Evolutionary conservation across 2,113 vertebrate genomes (phyloP).

Genomic region (Phyllopteryx taeniolatus): DNA sequence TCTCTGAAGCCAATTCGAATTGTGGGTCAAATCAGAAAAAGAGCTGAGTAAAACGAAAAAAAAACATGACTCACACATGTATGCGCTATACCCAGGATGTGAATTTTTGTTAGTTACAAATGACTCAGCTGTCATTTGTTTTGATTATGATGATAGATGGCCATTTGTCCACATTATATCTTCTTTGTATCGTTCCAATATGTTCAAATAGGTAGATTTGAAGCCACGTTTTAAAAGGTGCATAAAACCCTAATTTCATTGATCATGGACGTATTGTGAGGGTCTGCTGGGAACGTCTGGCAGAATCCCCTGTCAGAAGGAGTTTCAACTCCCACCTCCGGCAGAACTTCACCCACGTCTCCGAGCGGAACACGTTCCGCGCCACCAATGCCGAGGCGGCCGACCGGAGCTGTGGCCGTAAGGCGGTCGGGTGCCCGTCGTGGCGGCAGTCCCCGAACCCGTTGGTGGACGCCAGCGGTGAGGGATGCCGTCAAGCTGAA

Average conservation of each 20-base stretch:
- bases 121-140: not conserved
- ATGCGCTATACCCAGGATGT: not conserved
- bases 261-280: not conserved
- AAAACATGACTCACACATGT: not conserved
- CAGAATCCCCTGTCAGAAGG: too few relatives aligned
- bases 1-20: not conserved
- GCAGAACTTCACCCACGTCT: too few relatives aligned
- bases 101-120: not conserved
- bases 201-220: not conserved
- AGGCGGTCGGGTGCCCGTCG: too few relatives aligned
- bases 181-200: not conserved
- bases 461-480: too few relatives aligned
- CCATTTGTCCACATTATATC: not conserved
- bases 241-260: not conserved
- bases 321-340: too few relatives aligned
- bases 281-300: too few relatives aligned
- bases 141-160: not conserved
- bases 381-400: too few relatives aligned
- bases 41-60: constrained; percentile 4
- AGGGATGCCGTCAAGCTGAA: too few relatives aligned
- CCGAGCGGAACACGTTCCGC: too few relatives aligned
- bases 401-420: too few relatives aligned
- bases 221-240: not conserved
- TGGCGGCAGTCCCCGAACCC: too few relatives aligned
- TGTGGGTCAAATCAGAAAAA: constrained; percentile 2